Percentiles rank a stretch among this genome's conserved stretches.
These are phyloP conservation scores for Chondrosia reniformis DNA, from an alignment of 37 sponge, comb jelly and placozoan species.

Conservation along the genomic window DNA sequence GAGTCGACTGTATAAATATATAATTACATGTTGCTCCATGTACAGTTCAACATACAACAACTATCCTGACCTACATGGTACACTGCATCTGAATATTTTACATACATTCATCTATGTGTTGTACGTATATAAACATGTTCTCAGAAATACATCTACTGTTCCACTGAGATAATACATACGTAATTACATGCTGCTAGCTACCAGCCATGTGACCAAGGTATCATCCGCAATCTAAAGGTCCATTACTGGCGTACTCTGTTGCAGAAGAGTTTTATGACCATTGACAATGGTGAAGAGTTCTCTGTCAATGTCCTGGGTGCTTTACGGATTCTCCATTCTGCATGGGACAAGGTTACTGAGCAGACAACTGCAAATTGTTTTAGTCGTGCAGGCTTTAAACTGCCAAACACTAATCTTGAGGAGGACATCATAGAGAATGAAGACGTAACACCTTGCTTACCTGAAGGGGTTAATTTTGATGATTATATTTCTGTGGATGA, in stretches of 20 bases:
- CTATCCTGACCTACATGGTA: no score
- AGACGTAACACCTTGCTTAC: not conserved
- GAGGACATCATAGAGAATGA: no score
- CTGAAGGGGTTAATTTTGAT: not conserved
- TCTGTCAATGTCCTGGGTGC: slow-evolving; percentile 19
- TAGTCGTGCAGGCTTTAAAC: not conserved
- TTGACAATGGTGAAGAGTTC: not conserved
- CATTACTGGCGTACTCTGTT: not conserved
- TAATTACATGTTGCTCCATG: no score
- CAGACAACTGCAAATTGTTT: slow-evolving; percentile 17
- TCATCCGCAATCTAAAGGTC: not conserved
- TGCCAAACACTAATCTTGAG: not conserved
- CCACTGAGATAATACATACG: no score
- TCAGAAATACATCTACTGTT: no score
- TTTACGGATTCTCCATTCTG: not conserved
- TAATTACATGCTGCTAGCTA: no score
- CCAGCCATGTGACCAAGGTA: slow-evolving; percentile 13
- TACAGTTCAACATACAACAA: no score
- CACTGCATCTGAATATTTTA: no score
- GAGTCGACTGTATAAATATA: no score
- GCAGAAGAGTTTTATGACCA: not conserved
- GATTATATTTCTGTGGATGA: slow-evolving; percentile 17
- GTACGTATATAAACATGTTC: no score
- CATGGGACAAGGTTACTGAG: slow-evolving; percentile 7
- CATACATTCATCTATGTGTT: no score